phyloP scores from a whole-genome alignment of 92 coral and sea anemone species.

The Blastomussa wellsi region DNA sequence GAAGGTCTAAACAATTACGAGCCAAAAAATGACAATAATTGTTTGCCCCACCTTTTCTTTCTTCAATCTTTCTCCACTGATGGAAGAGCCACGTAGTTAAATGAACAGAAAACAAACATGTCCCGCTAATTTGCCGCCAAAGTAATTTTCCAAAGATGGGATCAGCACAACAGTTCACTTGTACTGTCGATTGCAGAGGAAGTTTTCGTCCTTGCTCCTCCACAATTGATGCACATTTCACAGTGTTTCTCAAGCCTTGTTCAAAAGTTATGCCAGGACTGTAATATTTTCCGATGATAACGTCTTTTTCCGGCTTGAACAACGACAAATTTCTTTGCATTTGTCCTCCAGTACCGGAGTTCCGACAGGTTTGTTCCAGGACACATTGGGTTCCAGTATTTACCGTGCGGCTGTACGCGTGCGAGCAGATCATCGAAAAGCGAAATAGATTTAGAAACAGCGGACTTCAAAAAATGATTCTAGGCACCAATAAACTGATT shows the following conservation, averaged over 20 bases:
- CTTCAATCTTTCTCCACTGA: slow-evolving; percentile 37
- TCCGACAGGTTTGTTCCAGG: too few species aligned
- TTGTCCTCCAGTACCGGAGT: background rate
- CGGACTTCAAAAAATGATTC: background rate
- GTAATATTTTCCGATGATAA: slow-evolving; percentile 15
- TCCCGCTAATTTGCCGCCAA: slow-evolving; percentile 51
- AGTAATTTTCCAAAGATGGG: slow-evolving; percentile 68
- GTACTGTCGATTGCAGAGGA: background rate
- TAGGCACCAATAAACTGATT: background rate
- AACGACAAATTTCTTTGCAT: slow-evolving; percentile 11
- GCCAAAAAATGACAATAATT: too few species aligned
- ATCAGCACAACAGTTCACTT: slow-evolving; percentile 42
- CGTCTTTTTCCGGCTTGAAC: slow-evolving; percentile 2
- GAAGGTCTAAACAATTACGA: too few species aligned
- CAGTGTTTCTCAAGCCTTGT: background rate
- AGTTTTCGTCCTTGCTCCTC: background rate
- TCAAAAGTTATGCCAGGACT: slow-evolving; percentile 9
- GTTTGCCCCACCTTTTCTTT: slow-evolving; percentile 11
- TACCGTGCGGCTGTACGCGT: too few species aligned
- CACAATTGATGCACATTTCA: slow-evolving; percentile 26
- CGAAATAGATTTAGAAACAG: background rate
- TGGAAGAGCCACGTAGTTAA: slow-evolving; percentile 66
- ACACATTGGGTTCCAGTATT: slow-evolving; percentile 20
- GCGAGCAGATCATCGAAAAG: background rate
- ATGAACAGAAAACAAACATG: slow-evolving; percentile 43